These are phyloP conservation scores for Todus mexicanus DNA, from an alignment of 2,797 vertebrate species.

Conservation along the genomic window DNA sequence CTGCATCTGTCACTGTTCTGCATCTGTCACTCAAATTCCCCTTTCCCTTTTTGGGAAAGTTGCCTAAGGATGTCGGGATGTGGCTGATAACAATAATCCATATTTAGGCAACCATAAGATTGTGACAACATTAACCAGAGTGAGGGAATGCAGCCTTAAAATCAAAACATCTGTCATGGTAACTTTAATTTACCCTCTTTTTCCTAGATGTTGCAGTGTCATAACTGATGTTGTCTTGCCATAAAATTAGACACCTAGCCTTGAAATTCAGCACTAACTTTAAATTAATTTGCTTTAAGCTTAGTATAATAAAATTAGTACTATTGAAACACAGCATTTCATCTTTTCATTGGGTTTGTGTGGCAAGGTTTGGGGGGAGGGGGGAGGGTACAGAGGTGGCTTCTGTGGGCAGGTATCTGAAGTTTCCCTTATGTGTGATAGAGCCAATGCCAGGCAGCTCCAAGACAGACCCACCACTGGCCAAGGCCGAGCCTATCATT, in stretches of 20 bases:
- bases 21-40: constrained; percentile 18
- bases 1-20: constrained; percentile 7
- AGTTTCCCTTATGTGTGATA: background rate
- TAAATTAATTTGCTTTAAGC: constrained; percentile 3
- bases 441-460: background rate
- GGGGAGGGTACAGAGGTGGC: rapidly evolving
- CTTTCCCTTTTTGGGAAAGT: background rate
- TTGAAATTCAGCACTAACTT: background rate
- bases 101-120: constrained; percentile 40
- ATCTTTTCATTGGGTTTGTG: background rate
- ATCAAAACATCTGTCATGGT: constrained; percentile 28
- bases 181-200: background rate
- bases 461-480: background rate
- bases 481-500: background rate
- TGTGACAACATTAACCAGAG: constrained; percentile 10
- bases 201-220: background rate
- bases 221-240: background rate
- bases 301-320: background rate
- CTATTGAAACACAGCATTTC: background rate
- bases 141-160: constrained; percentile 20
- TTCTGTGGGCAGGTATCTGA: background rate
- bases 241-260: background rate
- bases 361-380: background rate
- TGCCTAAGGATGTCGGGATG: background rate
- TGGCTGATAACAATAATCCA: constrained; percentile 28